A percentile compares a stretch with the other conserved stretches of the same genome.
Conservation (phyloP, 1,140 invertebrate species). For the Probaryconus sp. region DNA sequence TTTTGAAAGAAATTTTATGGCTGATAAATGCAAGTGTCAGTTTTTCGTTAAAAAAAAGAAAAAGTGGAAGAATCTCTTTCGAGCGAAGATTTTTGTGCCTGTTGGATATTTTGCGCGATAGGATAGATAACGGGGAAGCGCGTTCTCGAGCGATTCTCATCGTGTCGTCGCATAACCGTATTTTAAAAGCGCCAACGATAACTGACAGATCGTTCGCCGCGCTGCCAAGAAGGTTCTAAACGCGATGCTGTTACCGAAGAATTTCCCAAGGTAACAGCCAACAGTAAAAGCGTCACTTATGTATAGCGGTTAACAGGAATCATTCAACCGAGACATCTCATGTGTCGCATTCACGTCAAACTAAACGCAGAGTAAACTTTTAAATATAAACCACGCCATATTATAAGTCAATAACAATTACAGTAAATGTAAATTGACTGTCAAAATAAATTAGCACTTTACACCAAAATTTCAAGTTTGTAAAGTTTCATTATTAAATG, state of each 20-base stretch:
- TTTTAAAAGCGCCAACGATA: slow-evolving; percentile 55
- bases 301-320: slow-evolving; percentile 15
- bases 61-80: not conserved
- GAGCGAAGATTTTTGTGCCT: slow-evolving; percentile 43
- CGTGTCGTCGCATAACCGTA: slow-evolving; percentile 51
- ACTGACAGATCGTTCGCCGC: slow-evolving; percentile 54
- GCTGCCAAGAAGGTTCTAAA: slow-evolving; percentile 37
- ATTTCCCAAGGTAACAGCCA: slow-evolving; percentile 53
- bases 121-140: slow-evolving; percentile 34
- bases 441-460: no score
- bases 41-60: slow-evolving; percentile 11
- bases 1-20: slow-evolving; percentile 29
- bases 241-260: slow-evolving; percentile 48
- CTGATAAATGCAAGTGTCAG: slow-evolving; percentile 44
- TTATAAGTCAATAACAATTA: slow-evolving; percentile 37
- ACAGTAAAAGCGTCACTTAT: slow-evolving; percentile 45
- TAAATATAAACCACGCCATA: slow-evolving; percentile 24
- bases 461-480: no score
- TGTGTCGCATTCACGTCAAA: slow-evolving; percentile 48
- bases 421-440: not conserved
- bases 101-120: slow-evolving; percentile 51
- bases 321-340: slow-evolving; percentile 37
- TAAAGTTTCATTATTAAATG: no score
- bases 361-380: slow-evolving; percentile 32
- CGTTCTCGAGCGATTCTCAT: slow-evolving; percentile 43